phyloP scores from a whole-genome alignment of 2,888 invertebrate species.

The Euphydryas editha region DNA sequence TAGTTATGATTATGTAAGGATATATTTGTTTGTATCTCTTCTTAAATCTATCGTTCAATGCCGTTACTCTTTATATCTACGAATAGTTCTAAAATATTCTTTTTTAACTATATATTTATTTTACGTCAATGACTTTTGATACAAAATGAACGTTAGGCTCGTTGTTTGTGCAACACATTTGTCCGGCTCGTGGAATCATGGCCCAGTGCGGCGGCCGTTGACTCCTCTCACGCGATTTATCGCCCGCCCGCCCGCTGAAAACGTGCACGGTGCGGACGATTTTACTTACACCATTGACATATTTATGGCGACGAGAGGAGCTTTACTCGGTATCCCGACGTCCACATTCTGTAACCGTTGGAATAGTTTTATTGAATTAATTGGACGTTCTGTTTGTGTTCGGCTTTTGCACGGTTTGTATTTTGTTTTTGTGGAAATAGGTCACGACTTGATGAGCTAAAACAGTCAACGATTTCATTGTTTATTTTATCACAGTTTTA shows the following conservation, averaged over 20 bases:
- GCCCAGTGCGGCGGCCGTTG: slow-evolving; percentile 46
- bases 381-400: slow-evolving; percentile 29
- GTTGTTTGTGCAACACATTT: slow-evolving; percentile 24
- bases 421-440: slow-evolving; percentile 26
- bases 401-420: slow-evolving; percentile 9
- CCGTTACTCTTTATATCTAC: not conserved
- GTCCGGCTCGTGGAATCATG: slow-evolving; percentile 29
- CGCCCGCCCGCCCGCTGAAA: slow-evolving; percentile 34
- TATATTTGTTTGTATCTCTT: too few species aligned
- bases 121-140: slow-evolving; percentile 8
- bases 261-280: slow-evolving; percentile 34
- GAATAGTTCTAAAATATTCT: not conserved
- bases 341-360: slow-evolving; percentile 21
- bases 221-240: slow-evolving; percentile 44
- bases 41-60: too few species aligned
- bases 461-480: not conserved
- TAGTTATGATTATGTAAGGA: too few species aligned
- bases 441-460: slow-evolving; percentile 8
- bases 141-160: slow-evolving; percentile 23
- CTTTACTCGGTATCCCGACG: slow-evolving; percentile 21
- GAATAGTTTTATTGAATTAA: slow-evolving; percentile 37
- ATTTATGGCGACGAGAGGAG: slow-evolving; percentile 40
- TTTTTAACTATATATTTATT: not conserved
- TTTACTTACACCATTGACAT: slow-evolving; percentile 46
- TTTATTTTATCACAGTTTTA: not conserved